A percentile compares a stretch with the other conserved stretches of the same genome.
These are phyloP conservation scores for Catharus ustulatus DNA, from an alignment of 2,797 vertebrate genomes.

Conservation along the genomic window DNA sequence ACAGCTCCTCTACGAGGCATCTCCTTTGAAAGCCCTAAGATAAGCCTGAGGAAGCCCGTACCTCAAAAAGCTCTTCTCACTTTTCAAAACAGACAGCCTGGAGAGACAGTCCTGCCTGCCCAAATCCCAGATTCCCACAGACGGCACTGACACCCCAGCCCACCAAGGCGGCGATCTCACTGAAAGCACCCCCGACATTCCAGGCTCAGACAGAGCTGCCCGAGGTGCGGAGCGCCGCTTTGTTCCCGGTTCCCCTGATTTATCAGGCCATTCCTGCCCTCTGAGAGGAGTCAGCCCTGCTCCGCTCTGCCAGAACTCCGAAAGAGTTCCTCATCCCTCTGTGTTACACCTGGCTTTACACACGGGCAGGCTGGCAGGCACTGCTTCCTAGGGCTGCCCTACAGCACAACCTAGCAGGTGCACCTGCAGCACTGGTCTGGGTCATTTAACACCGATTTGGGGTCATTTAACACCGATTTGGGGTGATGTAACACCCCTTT, in stretches of 20 bases:
- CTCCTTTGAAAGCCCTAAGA: background rate
- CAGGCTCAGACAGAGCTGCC: background rate
- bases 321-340: background rate
- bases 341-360: slow-evolving; percentile 3
- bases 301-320: background rate
- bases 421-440: background rate
- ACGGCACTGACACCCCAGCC: background rate
- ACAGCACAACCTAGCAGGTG: background rate
- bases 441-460: background rate
- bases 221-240: background rate
- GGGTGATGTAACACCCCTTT: background rate
- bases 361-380: background rate
- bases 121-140: background rate
- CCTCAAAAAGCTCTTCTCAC: background rate
- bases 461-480: too few relatives aligned
- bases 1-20: background rate
- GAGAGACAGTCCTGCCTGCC: background rate
- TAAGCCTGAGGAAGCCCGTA: background rate
- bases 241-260: background rate
- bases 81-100: background rate
- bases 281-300: background rate
- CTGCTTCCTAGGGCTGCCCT: slow-evolving; percentile 12
- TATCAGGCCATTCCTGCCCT: background rate
- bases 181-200: background rate
- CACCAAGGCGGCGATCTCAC: background rate